Evolutionary conservation across 2,113 vertebrate genomes (phyloP), one percentile per base, ranked within the genome.

Genomic region (Silurus asotus): DNA sequence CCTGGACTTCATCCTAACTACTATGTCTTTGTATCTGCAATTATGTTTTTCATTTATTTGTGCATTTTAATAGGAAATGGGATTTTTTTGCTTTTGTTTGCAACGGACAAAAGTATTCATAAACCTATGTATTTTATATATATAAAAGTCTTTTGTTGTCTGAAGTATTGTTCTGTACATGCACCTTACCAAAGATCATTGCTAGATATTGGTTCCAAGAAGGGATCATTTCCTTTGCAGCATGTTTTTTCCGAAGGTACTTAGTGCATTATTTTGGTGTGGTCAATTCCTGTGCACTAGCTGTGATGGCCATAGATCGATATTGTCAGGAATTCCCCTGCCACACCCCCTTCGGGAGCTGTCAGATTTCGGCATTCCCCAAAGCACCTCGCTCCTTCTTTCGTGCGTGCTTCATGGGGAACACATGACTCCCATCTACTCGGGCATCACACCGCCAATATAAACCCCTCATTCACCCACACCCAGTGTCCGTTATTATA

Each of bases 241-340:
- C 77, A 0, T 95, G 94, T 64, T 94, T 95, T 37, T n/a, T 81
- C 4, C 94, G 94, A 84, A 95, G 93, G 93, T 93, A 92, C 76
- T 91, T 94, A 69, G 90, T 94, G 53, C 93, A 94, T 72, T 93
- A 91, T 51, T 83, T 94, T 67, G 92, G 93, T 11, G 72, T 87
- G 2, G 88, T 91, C 0, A 90, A 90, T 13, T 94, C 93, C 55
- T 93, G 93, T 48, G 84, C 91, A 7, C 51, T 94, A 82, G 17
- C 92, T 75, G 84, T 93, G 3, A 94, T 94, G 94, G 91, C 93
- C 75, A 23, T 94, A 2, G 94, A 94, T 90, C 87, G 93, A 55
- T 94, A 92, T 37, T 37, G 28, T 37, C 28, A 37, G 28, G 28
- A 37, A 37, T 37, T 37, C 28, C 28, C 28, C 28, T 37, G 28